Evolutionary conservation across 2,888 invertebrate genomes (phyloP), one percentile per base, ranked within the genome.

Genomic region (Heliconius cydno): DNA sequence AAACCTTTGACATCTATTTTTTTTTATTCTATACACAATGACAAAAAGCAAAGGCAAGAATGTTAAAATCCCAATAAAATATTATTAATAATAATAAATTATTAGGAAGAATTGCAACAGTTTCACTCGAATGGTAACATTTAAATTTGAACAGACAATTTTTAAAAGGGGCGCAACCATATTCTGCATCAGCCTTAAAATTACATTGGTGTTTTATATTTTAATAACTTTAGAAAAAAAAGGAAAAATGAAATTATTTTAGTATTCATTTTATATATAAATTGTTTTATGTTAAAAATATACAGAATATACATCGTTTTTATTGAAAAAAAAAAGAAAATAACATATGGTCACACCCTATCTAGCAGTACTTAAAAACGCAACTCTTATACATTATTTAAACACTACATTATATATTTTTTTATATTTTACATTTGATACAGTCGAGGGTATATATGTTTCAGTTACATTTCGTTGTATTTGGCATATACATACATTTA

Each of bases 101-200:
- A 68, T 41, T n/a, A 70, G 25, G 1, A 22, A 76, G 41, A 70
- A 82, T 76, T 72, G 79, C 77, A 80, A 82, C 79, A 80, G 80
- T 78, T 72, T 76, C 80, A 82, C 46, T 74, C 65, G 52, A 77
- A 81, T 76, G 80, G 81, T 80, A 81, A 81, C 80, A 80, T 74
- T 22, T 78, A 38, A 78, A 72, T 77, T 77, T 79, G 79, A 81
- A 81, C 77, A 72, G 71, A 71, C 78, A 70, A 70, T 77, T 71
- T 60, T 57, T 71, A 41, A 79, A 70, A 79, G 15, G 79, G 81
- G 71, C 28, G 75, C 70, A 68, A 81, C 77, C 81, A 77, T 77
- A 77, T 60, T 46, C 15, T 41, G 19, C 38, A 46, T 74, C 73
- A 74, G 72, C 65, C 72, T 78, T 72, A 66, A 78, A 7, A 63